Evolutionary conservation across 2,113 vertebrate species (phyloP).

Genomic region (Oenanthe melanoleuca): DNA sequence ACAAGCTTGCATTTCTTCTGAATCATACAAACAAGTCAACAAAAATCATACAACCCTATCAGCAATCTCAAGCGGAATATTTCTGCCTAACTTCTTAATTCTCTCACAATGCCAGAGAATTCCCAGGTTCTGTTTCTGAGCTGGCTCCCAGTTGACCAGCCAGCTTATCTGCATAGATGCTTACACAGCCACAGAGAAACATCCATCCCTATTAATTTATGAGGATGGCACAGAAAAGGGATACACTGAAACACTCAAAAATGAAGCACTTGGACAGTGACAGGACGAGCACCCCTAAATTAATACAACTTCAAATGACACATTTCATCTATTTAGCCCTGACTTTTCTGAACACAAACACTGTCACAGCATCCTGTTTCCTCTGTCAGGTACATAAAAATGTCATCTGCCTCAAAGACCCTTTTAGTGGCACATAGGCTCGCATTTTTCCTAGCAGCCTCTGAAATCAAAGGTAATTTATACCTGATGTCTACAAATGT

Average conservation of each 20-base stretch:
- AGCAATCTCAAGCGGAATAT: neutral
- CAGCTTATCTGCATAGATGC: slow-evolving; percentile 2
- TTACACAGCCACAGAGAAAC: neutral
- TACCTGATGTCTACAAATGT: fast-evolving
- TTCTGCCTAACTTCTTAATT: neutral
- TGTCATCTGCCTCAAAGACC: neutral
- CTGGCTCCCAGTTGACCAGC: neutral
- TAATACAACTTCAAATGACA: neutral
- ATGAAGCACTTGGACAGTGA: neutral
- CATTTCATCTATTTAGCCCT: neutral
- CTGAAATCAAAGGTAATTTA: neutral
- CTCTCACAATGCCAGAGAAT: neutral
- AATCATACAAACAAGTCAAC: neutral
- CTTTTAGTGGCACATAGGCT: neutral
- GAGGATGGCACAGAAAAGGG: neutral
- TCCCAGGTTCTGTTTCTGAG: neutral
- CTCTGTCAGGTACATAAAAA: neutral
- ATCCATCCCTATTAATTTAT: neutral
- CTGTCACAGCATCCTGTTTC: neutral
- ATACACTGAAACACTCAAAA: neutral
- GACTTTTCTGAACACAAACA: neutral
- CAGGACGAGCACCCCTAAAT: neutral
- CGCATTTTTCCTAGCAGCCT: neutral
- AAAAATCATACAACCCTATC: neutral
- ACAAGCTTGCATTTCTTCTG: neutral